Evolutionary conservation across 2,888 invertebrate species (phyloP).

Genomic region (Dasysyrphus albostriatus): DNA sequence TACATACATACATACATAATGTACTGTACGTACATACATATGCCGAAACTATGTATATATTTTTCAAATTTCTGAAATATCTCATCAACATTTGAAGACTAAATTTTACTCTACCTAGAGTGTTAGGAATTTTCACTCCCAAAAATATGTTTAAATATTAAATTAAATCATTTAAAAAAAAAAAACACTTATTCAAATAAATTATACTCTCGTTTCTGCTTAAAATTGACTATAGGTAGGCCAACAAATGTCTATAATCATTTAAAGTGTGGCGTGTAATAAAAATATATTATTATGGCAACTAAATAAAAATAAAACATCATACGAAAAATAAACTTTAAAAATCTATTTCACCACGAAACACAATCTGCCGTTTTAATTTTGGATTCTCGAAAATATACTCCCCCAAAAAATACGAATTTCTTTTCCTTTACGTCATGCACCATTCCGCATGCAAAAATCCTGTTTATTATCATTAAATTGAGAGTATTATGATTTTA

Average conservation of each 20-base stretch:
- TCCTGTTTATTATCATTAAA: conserved; percentile 26
- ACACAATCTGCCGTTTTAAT: conserved; percentile 42
- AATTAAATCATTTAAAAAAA: too few relatives aligned
- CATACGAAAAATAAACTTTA: conserved; percentile 1
- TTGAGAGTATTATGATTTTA: not conserved
- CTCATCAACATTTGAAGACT: too few relatives aligned
- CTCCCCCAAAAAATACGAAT: conserved; percentile 11
- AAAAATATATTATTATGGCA: conserved; percentile 22
- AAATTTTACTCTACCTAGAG: too few relatives aligned
- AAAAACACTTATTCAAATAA: not conserved
- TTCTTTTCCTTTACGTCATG: conserved; percentile 28
- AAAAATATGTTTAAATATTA: too few relatives aligned
- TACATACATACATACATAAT: too few relatives aligned
- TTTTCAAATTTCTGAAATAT: too few relatives aligned
- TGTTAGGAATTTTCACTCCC: too few relatives aligned
- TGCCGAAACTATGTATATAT: too few relatives aligned
- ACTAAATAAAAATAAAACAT: conserved; percentile 28
- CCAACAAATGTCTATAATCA: conserved; percentile 16
- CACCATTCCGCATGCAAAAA: conserved; percentile 17
- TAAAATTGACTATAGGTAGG: not conserved
- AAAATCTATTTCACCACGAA: conserved; percentile 36
- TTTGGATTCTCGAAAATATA: conserved; percentile 32
- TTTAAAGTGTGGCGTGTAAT: conserved; percentile 18
- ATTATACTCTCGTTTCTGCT: not conserved
- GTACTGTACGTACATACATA: too few relatives aligned